phyloP scores from a whole-genome alignment of 2,113 vertebrate genomes.

The Chunga burmeisteri region DNA sequence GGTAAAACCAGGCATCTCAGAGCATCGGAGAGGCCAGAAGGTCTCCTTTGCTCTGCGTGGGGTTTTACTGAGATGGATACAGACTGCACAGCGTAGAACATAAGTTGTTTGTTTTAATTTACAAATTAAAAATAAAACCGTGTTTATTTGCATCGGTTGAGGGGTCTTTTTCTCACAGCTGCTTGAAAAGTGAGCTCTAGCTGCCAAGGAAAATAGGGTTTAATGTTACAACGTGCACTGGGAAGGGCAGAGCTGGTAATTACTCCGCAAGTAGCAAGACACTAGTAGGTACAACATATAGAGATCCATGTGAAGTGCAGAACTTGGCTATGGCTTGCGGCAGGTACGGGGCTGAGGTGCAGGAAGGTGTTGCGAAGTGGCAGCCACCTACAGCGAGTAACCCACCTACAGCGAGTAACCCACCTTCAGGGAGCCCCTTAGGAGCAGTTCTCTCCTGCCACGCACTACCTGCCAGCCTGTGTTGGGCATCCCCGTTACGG shows the following conservation, averaged over 20 bases:
- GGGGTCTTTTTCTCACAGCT: constrained; percentile 52
- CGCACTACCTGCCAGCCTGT: background rate
- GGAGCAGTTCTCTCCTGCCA: background rate
- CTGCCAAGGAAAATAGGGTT: constrained; percentile 39
- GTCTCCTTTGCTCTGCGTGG: background rate
- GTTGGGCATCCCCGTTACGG: background rate
- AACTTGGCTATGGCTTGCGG: constrained; percentile 31
- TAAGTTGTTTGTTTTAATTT: constrained; percentile 47
- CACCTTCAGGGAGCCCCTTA: background rate
- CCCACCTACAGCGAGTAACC: background rate
- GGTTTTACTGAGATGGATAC: background rate
- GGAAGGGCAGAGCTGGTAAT: constrained; percentile 63
- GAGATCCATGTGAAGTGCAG: background rate
- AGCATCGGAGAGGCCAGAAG: background rate
- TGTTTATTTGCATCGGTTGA: constrained; percentile 49
- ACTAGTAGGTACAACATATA: background rate
- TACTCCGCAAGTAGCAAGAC: background rate
- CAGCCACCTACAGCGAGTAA: background rate
- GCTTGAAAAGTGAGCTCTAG: constrained; percentile 8
- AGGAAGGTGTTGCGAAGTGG: background rate
- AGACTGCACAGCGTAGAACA: background rate
- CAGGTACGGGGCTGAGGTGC: background rate
- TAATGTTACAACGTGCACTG: background rate
- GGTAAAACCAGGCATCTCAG: background rate
- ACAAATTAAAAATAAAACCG: constrained; percentile 42